Conservation (phyloP, 2,797 vertebrate genomes). For the Valencia hispanica region DNA sequence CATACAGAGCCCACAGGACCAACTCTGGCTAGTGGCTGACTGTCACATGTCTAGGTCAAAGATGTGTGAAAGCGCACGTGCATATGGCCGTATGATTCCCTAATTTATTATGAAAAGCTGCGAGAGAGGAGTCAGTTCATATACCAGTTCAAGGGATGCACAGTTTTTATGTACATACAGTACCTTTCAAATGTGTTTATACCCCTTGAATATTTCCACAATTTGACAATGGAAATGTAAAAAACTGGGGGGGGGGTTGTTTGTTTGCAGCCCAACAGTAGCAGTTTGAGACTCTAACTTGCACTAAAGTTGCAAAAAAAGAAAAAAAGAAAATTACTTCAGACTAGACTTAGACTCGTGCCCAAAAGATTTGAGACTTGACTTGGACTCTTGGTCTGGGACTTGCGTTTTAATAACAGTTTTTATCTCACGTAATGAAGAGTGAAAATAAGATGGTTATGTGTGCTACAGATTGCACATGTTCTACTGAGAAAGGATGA, state of each 20-base stretch:
- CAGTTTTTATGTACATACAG: background rate
- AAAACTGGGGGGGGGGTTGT: background rate
- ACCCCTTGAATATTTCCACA: background rate
- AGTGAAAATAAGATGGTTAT: too few species aligned
- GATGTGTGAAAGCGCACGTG: constrained; percentile 45
- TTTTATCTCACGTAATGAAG: too few species aligned
- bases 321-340: background rate
- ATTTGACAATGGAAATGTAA: background rate
- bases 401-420: too few species aligned
- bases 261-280: background rate
- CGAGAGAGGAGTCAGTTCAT: background rate
- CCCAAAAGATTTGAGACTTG: too few species aligned
- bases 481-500: too few species aligned
- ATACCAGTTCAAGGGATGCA: background rate
- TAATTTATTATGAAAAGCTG: constrained; percentile 23
- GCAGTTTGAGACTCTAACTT: background rate
- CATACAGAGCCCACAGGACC: constrained; percentile 36
- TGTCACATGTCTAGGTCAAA: constrained; percentile 60
- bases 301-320: background rate
- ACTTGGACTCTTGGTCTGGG: too few species aligned
- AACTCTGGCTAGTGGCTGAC: constrained; percentile 48
- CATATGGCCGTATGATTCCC: constrained; percentile 37
- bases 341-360: background rate
- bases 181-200: background rate
- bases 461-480: too few species aligned